phyloP scores from a whole-genome alignment of 2,888 invertebrate species.

The Nasonovia ribisnigri region DNA sequence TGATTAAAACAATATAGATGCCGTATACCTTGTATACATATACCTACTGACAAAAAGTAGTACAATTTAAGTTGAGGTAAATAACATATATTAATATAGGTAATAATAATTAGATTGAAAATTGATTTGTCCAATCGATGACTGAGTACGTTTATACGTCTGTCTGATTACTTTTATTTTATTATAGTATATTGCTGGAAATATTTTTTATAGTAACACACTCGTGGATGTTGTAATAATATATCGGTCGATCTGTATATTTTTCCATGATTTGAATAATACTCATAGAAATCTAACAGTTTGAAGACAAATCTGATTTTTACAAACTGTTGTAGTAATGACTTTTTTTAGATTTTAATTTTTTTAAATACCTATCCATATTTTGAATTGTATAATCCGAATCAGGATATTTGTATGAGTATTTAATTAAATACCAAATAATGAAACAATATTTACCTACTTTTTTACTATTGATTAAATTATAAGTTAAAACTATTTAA shows the following conservation, averaged over 20 bases:
- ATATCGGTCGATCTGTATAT: not conserved
- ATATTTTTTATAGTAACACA: not conserved
- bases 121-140: too few relatives aligned
- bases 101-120: too few relatives aligned
- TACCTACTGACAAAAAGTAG: not conserved
- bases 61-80: not conserved
- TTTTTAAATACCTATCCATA: too few relatives aligned
- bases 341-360: too few relatives aligned
- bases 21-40: not conserved
- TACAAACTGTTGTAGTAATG: too few relatives aligned
- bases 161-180: too few relatives aligned
- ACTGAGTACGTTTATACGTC: not conserved
- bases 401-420: not conserved
- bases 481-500: not conserved
- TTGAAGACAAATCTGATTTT: not conserved
- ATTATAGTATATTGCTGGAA: not conserved
- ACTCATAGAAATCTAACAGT: not conserved
- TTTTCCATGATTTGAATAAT: not conserved
- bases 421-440: not conserved
- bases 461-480: not conserved
- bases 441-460: too few relatives aligned
- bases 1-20: not conserved
- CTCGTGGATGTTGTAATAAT: not conserved
- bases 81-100: not conserved
- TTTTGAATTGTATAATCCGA: not conserved